phyloP scores from a whole-genome alignment of 2,888 invertebrate genomes.

The Theretra japonica region DNA sequence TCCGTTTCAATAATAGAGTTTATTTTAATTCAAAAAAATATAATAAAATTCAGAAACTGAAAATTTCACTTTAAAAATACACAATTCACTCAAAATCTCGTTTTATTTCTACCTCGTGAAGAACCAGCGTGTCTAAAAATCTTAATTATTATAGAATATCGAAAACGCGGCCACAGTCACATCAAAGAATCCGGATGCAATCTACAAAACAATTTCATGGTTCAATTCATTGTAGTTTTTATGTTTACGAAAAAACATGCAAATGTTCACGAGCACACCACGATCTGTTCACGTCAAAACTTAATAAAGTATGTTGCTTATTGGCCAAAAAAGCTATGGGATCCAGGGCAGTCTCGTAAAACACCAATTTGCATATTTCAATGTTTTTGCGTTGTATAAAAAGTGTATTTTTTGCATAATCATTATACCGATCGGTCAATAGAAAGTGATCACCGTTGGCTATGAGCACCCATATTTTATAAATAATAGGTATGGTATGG shows the following conservation, averaged over 20 bases:
- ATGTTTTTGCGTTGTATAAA: no score
- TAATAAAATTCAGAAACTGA: no score
- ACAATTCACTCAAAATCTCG: background rate
- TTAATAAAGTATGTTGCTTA: conserved; percentile 3
- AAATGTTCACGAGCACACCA: background rate
- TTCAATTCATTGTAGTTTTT: conserved; percentile 16
- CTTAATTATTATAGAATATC: conserved; percentile 17
- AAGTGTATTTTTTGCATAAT: no score
- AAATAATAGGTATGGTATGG: no score
- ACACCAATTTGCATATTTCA: background rate
- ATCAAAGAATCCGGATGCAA: conserved; percentile 21
- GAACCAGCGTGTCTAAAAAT: conserved; percentile 9
- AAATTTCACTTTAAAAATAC: background rate
- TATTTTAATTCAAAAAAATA: no score
- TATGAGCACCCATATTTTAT: no score
- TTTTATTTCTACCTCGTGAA: background rate
- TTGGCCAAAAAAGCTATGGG: conserved; percentile 4
- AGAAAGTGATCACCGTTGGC: no score
- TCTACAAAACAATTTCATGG: conserved; percentile 23
- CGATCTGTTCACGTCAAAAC: background rate
- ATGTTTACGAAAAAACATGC: background rate
- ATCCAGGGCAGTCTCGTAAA: background rate
- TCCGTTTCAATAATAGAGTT: no score
- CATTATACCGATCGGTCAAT: no score
- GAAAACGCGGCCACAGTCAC: background rate